Base-by-base conservation (phyloP, 2,888 invertebrate species). In the Limnephilus rhombicus region DNA sequence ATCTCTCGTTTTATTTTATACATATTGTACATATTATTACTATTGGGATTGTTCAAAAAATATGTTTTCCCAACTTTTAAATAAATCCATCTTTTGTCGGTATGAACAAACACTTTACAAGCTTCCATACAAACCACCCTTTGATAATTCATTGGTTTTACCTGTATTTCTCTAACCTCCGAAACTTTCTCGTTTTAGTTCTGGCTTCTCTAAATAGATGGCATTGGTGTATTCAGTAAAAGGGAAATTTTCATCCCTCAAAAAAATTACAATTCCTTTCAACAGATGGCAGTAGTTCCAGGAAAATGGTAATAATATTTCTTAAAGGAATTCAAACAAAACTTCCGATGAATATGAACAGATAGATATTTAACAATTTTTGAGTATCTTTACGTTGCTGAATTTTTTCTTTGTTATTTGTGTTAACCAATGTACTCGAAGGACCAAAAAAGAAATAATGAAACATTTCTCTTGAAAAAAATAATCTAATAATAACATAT, bases 401-500 rank as follows among this genome's bases (percentile, higher is more conserved):
- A 24, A 9, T 9, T 68, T 68, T 68, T 68, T 68, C 0, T 68
- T 24, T 15, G 4, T 53, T 53, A 5, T 53, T 53, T 24, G 1
- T 24, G 9, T 68, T n/a, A 9, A 24, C n/a, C n/a, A 68, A n/a
- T 68, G 68, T 68, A n/a, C 24, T 68, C n/a, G 9, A 7, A n/a
- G 68, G n/a, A 24, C n/a, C n/a, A 24, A 0, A 9, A 24, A 7
- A 24, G 24, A 7, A 2, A 68, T 24, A 9, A 68, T 68, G 24
- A 0, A 0, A 24, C 3, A 18, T 9, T 9, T 68, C 2, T 2
- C 2, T 2, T 0, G 0, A n/a, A 18, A 68, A 24, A 24, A 68
- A 0, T 18, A 18, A 68, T 5, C 68, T 68, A 3, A 7, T 0
- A 68, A 68, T 0, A 68, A 68, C 24, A 24, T 53, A 15, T 68